Evolutionary conservation across 2,113 vertebrate species (phyloP).

Genomic region (Periophthalmus modestus): DNA sequence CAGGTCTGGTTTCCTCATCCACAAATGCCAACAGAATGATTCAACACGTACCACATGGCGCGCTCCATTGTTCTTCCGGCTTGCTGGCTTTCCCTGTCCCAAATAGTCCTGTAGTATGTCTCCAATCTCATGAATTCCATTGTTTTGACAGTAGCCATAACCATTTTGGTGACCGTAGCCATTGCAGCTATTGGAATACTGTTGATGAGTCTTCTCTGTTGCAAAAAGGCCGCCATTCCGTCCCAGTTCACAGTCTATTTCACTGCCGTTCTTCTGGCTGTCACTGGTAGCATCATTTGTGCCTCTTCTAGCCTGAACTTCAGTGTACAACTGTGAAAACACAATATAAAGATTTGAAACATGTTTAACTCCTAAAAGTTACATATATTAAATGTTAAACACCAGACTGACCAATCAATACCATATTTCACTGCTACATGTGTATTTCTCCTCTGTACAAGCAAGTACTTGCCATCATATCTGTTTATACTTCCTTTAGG

Average conservation of each 20-base stretch:
- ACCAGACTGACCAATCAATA: conserved; percentile 15
- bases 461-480: conserved; percentile 22
- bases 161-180: conserved; percentile 53
- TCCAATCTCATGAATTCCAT: conserved; percentile 64
- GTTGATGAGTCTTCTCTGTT: conserved; percentile 43
- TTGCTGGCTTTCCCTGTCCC: conserved; percentile 60
- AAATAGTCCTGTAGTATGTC: conserved; percentile 76
- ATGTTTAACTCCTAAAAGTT: not conserved
- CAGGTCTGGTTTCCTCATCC: conserved; percentile 41
- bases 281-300: conserved; percentile 68
- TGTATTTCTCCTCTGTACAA: conserved; percentile 12
- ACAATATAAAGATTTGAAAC: conserved; percentile 12
- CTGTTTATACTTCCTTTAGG: conserved; percentile 36
- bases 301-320: conserved; percentile 90
- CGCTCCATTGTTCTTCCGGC: conserved; percentile 72
- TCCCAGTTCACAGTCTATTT: conserved; percentile 62
- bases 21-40: conserved; percentile 38
- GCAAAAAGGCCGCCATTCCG: conserved; percentile 56
- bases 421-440: conserved; percentile 35
- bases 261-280: conserved; percentile 64
- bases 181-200: conserved; percentile 40
- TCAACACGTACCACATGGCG: conserved; percentile 84
- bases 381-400: conserved; percentile 7
- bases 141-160: conserved; percentile 47
- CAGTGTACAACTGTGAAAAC: conserved; percentile 87